Conservation (phyloP, 2,797 vertebrate species). For the Fistularia commersonii region DNA sequence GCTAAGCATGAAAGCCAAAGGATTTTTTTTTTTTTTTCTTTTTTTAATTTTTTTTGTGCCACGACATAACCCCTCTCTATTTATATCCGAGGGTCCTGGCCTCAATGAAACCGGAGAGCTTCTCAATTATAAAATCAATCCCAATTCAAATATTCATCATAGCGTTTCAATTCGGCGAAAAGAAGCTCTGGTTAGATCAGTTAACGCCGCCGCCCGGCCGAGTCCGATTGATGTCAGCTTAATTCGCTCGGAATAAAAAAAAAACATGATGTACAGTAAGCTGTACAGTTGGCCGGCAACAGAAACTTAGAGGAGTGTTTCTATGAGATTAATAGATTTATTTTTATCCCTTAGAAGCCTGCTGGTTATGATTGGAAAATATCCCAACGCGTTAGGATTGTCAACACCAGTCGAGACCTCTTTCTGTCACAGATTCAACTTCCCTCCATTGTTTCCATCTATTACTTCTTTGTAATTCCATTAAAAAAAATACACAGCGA, state of each 20-base stretch:
- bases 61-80: constrained; percentile 39
- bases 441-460: too few species aligned
- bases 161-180: constrained; percentile 72
- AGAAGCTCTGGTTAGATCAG: constrained; percentile 56
- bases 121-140: constrained; percentile 80
- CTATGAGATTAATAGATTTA: constrained; percentile 12
- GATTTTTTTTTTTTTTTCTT: constrained; percentile 21
- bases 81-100: constrained; percentile 69
- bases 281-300: constrained; percentile 36
- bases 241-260: constrained; percentile 47
- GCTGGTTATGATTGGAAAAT: constrained; percentile 37
- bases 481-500: neutral
- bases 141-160: constrained; percentile 79
- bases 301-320: neutral
- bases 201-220: constrained; percentile 48
- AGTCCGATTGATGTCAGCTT: constrained; percentile 64
- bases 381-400: constrained; percentile 29
- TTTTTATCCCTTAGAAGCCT: constrained; percentile 17
- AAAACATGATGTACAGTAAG: constrained; percentile 59
- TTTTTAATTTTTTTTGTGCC: neutral
- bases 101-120: constrained; percentile 72
- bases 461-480: too few species aligned
- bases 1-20: constrained; percentile 33
- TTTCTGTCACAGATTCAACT: constrained; percentile 25
- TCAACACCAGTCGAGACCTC: constrained; percentile 34